Evolutionary conservation across 2,113 vertebrate genomes (phyloP).

Genomic region (Sorex fumeus): DNA sequence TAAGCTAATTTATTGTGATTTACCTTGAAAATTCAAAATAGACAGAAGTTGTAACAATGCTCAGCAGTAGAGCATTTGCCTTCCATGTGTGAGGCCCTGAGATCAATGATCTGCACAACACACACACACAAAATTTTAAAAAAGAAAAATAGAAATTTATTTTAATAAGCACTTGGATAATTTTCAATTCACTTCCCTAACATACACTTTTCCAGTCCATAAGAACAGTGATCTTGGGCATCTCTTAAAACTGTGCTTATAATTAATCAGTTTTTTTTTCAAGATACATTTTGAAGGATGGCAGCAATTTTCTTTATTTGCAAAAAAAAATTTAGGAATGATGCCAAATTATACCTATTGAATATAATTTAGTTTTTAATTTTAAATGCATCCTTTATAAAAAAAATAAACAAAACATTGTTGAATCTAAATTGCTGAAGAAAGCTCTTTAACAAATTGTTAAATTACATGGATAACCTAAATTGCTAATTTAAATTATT

Average conservation of each 20-base stretch:
- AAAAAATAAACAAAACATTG: conserved; percentile 48
- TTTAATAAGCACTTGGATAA: conserved; percentile 3
- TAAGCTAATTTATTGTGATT: conserved; percentile 32
- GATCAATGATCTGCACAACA: too few relatives aligned
- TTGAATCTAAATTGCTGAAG: conserved; percentile 60
- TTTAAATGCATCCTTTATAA: conserved; percentile 50
- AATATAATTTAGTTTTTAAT: conserved; percentile 53
- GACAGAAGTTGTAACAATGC: background rate
- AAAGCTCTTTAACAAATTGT: conserved; percentile 64
- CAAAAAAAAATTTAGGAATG: conserved; percentile 15
- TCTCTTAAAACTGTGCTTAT: background rate
- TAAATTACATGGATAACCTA: background rate
- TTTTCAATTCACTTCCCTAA: background rate
- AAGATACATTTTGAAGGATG: background rate
- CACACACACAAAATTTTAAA: too few relatives aligned
- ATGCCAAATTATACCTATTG: conserved; percentile 43
- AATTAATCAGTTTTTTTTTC: background rate
- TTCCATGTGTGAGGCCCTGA: background rate
- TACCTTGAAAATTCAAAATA: background rate
- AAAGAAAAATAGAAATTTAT: background rate
- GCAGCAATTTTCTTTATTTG: conserved; percentile 36
- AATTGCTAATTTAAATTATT: conserved; percentile 48
- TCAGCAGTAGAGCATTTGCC: too few relatives aligned
- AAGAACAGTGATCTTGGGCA: background rate
- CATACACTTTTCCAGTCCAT: background rate